Evolutionary conservation across 2,113 vertebrate genomes (phyloP).

Genomic region (Scomber scombrus): DNA sequence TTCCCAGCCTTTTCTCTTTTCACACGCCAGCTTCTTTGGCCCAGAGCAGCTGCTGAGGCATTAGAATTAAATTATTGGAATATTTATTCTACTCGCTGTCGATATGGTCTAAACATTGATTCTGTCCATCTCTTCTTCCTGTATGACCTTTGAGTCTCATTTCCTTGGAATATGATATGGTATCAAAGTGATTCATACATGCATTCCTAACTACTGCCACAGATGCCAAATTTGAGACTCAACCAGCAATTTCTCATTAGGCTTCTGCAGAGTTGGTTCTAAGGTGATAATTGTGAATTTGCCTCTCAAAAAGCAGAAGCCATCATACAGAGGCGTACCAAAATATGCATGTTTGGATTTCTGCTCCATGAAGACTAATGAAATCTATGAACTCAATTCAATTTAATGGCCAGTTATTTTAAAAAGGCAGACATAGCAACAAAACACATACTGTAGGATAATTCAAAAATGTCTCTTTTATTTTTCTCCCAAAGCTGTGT

Average conservation of each 20-base stretch:
- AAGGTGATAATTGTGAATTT: slow-evolving; percentile 4
- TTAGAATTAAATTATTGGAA: slow-evolving; percentile 73
- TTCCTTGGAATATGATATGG: slow-evolving; percentile 66
- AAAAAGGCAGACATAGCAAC: not conserved
- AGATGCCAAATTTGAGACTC: slow-evolving; percentile 38
- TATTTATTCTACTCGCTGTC: slow-evolving; percentile 59
- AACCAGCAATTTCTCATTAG: not conserved
- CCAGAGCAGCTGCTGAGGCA: slow-evolving; percentile 67
- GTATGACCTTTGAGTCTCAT: slow-evolving; percentile 63
- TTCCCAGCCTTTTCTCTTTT: slow-evolving; percentile 66
- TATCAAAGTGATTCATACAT: slow-evolving; percentile 65
- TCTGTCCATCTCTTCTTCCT: slow-evolving; percentile 56
- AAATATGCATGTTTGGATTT: slow-evolving; percentile 19
- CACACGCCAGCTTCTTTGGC: slow-evolving; percentile 52
- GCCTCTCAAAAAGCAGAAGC: not conserved
- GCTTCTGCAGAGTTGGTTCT: not conserved
- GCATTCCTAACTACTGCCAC: slow-evolving; percentile 49
- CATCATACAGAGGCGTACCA: not conserved
- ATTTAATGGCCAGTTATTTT: slow-evolving; percentile 3
- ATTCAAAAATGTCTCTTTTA: slow-evolving; percentile 6
- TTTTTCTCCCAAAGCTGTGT: slow-evolving; percentile 7
- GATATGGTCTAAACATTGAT: slow-evolving; percentile 59
- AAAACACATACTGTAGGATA: not conserved
- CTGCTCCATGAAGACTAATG: slow-evolving; percentile 1
- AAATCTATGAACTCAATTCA: not conserved